Evolutionary conservation across 2,888 invertebrate species (phyloP).

Genomic region (Pemphredon lugubris): DNA sequence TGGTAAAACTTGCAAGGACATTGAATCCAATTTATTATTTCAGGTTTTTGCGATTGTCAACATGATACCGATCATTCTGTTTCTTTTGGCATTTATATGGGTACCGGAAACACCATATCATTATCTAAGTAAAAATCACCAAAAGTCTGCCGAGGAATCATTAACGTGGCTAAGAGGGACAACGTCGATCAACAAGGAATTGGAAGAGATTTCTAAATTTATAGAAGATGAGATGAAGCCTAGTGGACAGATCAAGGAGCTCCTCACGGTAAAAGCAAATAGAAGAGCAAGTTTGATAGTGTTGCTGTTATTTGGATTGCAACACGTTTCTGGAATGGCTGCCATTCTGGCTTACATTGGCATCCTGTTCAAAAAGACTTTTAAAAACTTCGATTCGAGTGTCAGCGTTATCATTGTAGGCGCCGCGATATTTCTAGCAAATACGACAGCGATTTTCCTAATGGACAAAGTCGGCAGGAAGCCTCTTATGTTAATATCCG

Average conservation of each 20-base stretch:
- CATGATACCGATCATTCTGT: constrained; percentile 10
- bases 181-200: not conserved
- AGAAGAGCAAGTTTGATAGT: constrained; percentile 31
- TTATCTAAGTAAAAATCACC: constrained; percentile 24
- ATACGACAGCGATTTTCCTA: not conserved
- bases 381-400: not conserved
- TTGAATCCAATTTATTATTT: too few relatives aligned
- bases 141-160: constrained; percentile 21
- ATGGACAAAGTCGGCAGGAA: constrained; percentile 52
- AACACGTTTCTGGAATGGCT: constrained; percentile 43
- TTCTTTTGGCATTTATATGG: constrained; percentile 41
- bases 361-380: constrained; percentile 2
- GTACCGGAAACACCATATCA: constrained; percentile 58
- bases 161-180: constrained; percentile 37
- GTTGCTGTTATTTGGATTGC: constrained; percentile 32
- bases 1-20: too few relatives aligned
- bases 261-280: constrained; percentile 22
- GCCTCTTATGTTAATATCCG: constrained; percentile 32
- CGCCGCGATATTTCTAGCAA: not conserved
- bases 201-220: constrained; percentile 23
- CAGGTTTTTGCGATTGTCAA: constrained; percentile 24
- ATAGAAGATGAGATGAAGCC: constrained; percentile 8
- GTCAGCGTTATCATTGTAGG: constrained; percentile 27
- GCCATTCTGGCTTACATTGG: constrained; percentile 25
- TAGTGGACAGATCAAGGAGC: constrained; percentile 20